Base-by-base conservation (phyloP, 2,888 invertebrate species). In the Dolomedes plantarius region DNA sequence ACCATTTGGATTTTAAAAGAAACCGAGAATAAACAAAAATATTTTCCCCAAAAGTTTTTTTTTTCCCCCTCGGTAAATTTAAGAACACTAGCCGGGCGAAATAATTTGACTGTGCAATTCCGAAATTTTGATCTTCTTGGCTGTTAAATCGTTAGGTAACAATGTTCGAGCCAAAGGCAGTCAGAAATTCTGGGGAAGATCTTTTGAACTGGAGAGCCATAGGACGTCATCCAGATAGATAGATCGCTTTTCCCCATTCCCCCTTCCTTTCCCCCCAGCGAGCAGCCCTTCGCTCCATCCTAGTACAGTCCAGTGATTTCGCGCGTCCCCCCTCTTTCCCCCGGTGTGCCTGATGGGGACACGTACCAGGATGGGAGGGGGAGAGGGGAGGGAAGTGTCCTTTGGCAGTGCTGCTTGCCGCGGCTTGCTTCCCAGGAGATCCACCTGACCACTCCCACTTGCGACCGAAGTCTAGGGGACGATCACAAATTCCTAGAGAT, bases 361-460 rank as follows among this genome's bases (percentile, higher is more conserved):
- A 71, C 71, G 78, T 71, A 78, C 77, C 27, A 56, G 23, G 56
- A 19, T 16, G 41, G 32, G 72, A 13, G 13, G 19, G 13, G 11
- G 62, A 16, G 27, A 23, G 28, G 36, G 78, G 62, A 31, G 50
- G 32, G 68, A 68, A 62, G 69, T 81, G 69, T 71, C 71, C 74
- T 56, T 68, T 68, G 11, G 29, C 28, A 31, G 71, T 71, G 41
- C 69, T 19, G 31, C 27, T 36, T 64, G 29, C 29, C 74, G 29
- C 65, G 16, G 11, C 13, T 23, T 39, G 23, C 50, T 32, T 64
- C 83, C 76, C 71, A 9, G 28, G 83, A 83, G 83, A 76, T 65
- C 76, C 76, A 76, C 76, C 83, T 76, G 82, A 83, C 72, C 83
- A 50, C 83, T 75, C 76, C 71, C 71, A 23, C 74, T 29, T 41